Percentiles rank a stretch among this genome's conserved stretches.
Evolutionary conservation across 1,140 invertebrate genomes (phyloP).

Genomic region (Leptopilina boulardi): DNA sequence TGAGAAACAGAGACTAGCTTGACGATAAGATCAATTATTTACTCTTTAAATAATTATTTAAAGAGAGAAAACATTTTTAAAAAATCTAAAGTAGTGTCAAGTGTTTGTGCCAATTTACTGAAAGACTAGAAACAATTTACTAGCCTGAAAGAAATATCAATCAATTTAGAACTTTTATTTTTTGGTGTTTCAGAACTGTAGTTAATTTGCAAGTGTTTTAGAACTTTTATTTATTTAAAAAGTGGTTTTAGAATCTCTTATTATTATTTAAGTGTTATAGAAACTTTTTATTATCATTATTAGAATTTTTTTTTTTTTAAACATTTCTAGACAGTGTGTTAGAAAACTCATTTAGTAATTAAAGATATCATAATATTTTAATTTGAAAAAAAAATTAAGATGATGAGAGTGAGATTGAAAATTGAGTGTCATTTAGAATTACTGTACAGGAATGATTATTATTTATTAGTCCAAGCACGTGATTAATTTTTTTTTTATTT

Average conservation of each 20-base stretch:
- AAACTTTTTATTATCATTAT: no score
- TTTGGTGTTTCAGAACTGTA: no score
- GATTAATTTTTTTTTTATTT: neutral
- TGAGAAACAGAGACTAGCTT: constrained; percentile 24
- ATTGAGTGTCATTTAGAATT: neutral
- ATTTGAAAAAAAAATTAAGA: no score
- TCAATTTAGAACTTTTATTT: neutral
- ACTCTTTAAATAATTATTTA: constrained; percentile 33
- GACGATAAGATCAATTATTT: constrained; percentile 34
- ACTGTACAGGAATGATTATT: neutral
- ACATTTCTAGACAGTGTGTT: no score
- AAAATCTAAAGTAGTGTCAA: constrained; percentile 26
- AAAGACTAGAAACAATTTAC: constrained; percentile 25
- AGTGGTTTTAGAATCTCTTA: no score
- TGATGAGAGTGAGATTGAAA: neutral
- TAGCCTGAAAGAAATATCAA: neutral
- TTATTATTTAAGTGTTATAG: no score
- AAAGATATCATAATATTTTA: no score
- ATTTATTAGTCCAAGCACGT: neutral
- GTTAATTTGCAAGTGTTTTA: no score
- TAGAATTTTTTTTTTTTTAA: no score
- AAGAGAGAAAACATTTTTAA: constrained; percentile 38
- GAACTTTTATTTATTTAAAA: no score
- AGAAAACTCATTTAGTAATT: no score
- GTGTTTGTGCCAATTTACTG: constrained; percentile 1